Conservation (phyloP, 2,797 vertebrate genomes). For the Eutrigla gurnardus region DNA sequence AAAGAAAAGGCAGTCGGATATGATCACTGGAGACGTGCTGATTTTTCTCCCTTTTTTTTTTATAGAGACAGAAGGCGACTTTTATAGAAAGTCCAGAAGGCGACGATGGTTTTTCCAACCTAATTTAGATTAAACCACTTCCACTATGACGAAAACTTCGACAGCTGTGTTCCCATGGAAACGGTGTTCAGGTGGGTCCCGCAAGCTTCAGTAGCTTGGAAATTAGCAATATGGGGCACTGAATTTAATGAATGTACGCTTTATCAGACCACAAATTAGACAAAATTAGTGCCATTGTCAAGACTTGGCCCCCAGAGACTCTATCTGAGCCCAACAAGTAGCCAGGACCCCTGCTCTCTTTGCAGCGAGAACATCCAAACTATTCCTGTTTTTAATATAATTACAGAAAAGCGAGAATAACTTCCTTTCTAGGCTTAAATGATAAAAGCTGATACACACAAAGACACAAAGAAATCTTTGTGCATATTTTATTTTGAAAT, state of each 20-base stretch:
- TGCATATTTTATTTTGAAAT: too few relatives aligned
- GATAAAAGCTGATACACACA: too few relatives aligned
- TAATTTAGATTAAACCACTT: not conserved
- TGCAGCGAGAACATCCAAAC: too few relatives aligned
- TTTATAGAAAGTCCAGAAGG: not conserved
- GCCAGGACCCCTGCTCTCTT: too few relatives aligned
- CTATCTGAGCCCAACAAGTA: too few relatives aligned
- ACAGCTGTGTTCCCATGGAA: not conserved
- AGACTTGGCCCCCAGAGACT: not conserved
- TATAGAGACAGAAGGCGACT: constrained; percentile 38
- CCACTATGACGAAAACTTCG: not conserved
- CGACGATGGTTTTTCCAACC: not conserved
- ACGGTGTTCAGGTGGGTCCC: fast-evolving
- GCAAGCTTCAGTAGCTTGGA: not conserved
- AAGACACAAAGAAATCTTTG: too few relatives aligned
- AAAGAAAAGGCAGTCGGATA: constrained; percentile 22
- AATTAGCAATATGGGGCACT: not conserved
- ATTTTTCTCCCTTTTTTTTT: constrained; percentile 40
- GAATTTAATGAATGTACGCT: not conserved
- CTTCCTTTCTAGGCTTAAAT: too few relatives aligned
- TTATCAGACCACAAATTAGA: not conserved
- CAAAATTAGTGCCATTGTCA: not conserved
- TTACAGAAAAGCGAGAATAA: too few relatives aligned
- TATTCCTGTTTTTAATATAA: too few relatives aligned
- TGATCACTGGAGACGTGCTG: constrained; percentile 18